Conservation (phyloP, 1,140 invertebrate species). For the Schlechtendalia chinensis region DNA sequence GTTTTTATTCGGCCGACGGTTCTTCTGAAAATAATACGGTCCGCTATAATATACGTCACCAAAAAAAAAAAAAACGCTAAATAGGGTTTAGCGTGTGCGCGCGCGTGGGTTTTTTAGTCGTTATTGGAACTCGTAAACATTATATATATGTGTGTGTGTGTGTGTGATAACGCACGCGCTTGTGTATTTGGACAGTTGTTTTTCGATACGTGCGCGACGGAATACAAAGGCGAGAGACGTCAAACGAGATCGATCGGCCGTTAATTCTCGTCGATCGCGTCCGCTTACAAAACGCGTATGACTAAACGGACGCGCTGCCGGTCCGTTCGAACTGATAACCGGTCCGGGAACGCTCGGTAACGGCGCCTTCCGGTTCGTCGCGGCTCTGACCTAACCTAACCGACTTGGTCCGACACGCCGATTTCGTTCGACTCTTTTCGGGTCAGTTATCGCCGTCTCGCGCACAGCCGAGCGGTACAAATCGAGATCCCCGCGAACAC, state of each 20-base stretch:
- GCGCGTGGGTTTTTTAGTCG: constrained; percentile 19
- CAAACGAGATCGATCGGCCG: not conserved
- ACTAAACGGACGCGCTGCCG: too few relatives aligned
- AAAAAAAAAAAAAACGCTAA: constrained; percentile 22
- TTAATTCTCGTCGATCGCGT: constrained; percentile 38
- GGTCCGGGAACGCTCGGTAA: too few relatives aligned
- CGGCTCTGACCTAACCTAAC: too few relatives aligned
- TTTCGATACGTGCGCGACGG: not conserved
- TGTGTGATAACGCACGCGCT: not conserved
- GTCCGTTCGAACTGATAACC: too few relatives aligned
- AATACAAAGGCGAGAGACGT: not conserved
- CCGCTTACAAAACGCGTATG: too few relatives aligned
- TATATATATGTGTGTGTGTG: not conserved
- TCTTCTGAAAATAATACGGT: constrained; percentile 44
- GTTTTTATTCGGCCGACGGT: constrained; percentile 29
- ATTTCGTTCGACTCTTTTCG: too few relatives aligned
- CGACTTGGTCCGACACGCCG: too few relatives aligned
- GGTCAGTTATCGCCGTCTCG: too few relatives aligned
- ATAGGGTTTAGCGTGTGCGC: constrained; percentile 1
- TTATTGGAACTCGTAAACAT: constrained; percentile 30
- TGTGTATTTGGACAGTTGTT: constrained; percentile 43
- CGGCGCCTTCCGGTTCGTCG: too few relatives aligned
- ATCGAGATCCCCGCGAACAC: too few relatives aligned
- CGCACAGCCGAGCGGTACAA: too few relatives aligned
- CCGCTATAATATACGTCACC: not conserved